Evolutionary conservation across 2,888 invertebrate genomes (phyloP), one percentile per base, ranked within the genome.

Genomic region (Myathropa florea): DNA sequence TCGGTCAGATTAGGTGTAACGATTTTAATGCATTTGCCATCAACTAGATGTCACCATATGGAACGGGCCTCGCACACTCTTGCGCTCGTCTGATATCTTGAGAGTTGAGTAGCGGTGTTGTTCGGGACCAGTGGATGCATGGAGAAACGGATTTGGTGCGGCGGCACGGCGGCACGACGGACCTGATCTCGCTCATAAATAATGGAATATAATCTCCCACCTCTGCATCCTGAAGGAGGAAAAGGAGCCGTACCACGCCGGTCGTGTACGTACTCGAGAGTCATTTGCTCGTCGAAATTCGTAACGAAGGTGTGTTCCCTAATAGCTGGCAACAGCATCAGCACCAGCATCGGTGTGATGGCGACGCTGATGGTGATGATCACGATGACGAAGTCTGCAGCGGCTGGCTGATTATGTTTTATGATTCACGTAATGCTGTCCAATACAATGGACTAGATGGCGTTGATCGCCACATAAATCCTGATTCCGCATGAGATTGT

Each of bases 131-230:
- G 67, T 67, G 65, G 36, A 68, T 71, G 68, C 79, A 79, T 73
- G 83, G 30, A 75, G 24, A 59, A 70, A 81, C 30, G 64, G 63
- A 67, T 70, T 78, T 83, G 70, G 67, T 59, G 30, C 53, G 53
- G 68, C 64, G 36, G 30, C 21, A 72, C 28, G 39, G 26, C 36
- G 39, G 39, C 57, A 26, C 59, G 61, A 24, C 76, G 46, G 72
- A 81, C 77, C 77, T 77, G 86, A 83, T 75, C 78, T 79, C 61
- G 86, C 83, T 83, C 78, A 86, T 86, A 86, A 86, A 86, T 86
- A 83, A 86, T 86, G 86, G 86, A 86, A 86, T 86, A 83, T 86
- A 86, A 86, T 86, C 86, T 86, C 60, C 83, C 70, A 75, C 78
- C 79, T 86, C 70, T 77, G 75, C 76, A 28, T 71, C 68, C 72